These are phyloP conservation scores for Dermolepida albohirtum DNA, from an alignment of 2,888 invertebrate species.

Conservation along the genomic window DNA sequence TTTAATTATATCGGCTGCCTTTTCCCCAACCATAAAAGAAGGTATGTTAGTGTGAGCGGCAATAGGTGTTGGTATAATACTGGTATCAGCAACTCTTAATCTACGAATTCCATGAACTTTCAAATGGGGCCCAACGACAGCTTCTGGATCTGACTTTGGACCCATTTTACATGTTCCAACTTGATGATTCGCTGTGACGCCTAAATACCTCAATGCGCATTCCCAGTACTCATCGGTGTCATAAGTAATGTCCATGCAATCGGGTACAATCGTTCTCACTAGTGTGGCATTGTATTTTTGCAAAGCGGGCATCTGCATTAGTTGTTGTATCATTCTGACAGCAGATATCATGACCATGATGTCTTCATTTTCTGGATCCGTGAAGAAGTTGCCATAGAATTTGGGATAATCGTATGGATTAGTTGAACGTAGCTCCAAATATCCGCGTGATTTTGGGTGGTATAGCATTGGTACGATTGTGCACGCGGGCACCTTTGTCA, in stretches of 20 bases:
- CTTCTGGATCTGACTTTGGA: constrained; percentile 65
- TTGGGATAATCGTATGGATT: constrained; percentile 79
- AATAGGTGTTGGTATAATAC: constrained; percentile 68
- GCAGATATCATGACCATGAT: constrained; percentile 58
- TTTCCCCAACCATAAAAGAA: constrained; percentile 70
- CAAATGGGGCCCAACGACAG: constrained; percentile 70
- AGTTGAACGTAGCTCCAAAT: constrained; percentile 73
- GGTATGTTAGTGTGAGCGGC: constrained; percentile 69
- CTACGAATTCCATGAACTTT: constrained; percentile 67
- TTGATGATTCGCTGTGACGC: constrained; percentile 67
- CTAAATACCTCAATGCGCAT: constrained; percentile 65
- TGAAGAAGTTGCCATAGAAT: constrained; percentile 84
- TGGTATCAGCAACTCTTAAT: constrained; percentile 69
- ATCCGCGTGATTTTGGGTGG: constrained; percentile 78
- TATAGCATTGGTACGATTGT: constrained; percentile 76
- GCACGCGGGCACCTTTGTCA: constrained; percentile 63
- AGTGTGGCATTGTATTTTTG: constrained; percentile 63
- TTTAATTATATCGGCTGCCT: constrained; percentile 68
- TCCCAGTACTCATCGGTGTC: constrained; percentile 68
- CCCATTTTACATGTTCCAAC: constrained; percentile 72
- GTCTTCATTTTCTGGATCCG: constrained; percentile 67
- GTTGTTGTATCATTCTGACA: constrained; percentile 67
- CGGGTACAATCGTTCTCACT: constrained; percentile 65
- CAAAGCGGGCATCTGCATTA: constrained; percentile 66
- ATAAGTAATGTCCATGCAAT: constrained; percentile 63